Evolutionary conservation across 2,888 invertebrate genomes (phyloP).

Genomic region (Erannis defoliaria): DNA sequence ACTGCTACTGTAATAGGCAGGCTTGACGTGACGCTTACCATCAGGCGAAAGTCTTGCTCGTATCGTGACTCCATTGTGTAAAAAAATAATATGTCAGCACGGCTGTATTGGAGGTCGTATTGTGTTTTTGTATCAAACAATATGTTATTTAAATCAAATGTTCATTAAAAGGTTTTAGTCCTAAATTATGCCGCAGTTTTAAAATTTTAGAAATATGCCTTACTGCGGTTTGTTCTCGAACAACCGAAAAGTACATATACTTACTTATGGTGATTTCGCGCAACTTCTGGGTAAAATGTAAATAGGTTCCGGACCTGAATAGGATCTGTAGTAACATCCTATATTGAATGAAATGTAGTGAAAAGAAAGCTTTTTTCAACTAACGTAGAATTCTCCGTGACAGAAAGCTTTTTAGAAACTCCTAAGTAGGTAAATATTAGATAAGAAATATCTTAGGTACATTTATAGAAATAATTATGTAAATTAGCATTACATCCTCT

Average conservation of each 20-base stretch:
- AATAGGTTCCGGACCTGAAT: slow-evolving; percentile 12
- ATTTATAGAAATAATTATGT: not conserved
- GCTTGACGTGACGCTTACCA: too few relatives aligned
- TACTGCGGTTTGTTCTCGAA: not conserved
- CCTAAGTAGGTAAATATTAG: too few relatives aligned
- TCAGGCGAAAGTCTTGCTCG: too few relatives aligned
- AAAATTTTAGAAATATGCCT: not conserved
- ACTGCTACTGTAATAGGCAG: too few relatives aligned
- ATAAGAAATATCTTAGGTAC: not conserved
- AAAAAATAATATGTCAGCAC: too few relatives aligned
- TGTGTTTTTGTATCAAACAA: too few relatives aligned
- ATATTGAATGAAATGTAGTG: slow-evolving; percentile 1
- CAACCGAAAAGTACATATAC: slow-evolving; percentile 3
- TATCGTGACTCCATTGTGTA: too few relatives aligned
- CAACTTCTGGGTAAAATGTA: slow-evolving; percentile 19
- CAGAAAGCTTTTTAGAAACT: not conserved
- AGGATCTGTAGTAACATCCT: slow-evolving; percentile 14
- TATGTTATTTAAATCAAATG: too few relatives aligned
- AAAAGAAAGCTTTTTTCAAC: slow-evolving; percentile 12
- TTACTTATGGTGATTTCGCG: slow-evolving; percentile 18
- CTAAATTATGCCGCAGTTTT: not conserved
- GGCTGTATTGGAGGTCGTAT: too few relatives aligned
- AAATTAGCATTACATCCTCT: too few relatives aligned
- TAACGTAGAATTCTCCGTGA: not conserved
- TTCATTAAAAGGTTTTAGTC: too few relatives aligned